A percentile compares a stretch with the other conserved stretches of the same genome.
These are phyloP conservation scores for Plebejus melissa DNA, from an alignment of 2,888 invertebrate species.

Conservation along the genomic window DNA sequence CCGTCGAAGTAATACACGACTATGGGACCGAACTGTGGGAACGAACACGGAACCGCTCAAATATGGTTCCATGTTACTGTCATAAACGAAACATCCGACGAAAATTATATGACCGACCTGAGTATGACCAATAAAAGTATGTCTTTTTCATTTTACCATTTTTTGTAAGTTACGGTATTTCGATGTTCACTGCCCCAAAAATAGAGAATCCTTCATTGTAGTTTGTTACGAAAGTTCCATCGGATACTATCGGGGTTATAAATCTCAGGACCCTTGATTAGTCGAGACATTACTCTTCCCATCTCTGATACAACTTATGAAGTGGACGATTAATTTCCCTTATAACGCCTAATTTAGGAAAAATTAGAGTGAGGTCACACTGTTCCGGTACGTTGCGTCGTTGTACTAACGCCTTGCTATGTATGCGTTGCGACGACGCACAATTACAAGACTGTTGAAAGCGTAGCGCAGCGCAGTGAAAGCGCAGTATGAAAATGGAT, in stretches of 20 bases:
- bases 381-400: neutral
- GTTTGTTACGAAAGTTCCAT: neutral
- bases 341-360: slow-evolving; percentile 1
- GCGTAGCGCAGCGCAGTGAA: no score
- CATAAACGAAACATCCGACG: no score
- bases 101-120: no score
- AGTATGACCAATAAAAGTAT: no score
- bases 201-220: neutral
- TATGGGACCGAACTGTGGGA: no score
- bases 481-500: no score
- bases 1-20: no score
- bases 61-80: no score
- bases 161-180: neutral
- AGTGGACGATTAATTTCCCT: slow-evolving; percentile 14
- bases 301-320: slow-evolving; percentile 2
- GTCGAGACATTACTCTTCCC: neutral
- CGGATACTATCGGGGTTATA: neutral
- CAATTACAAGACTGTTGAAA: no score
- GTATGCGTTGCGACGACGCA: no score
- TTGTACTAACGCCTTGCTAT: neutral
- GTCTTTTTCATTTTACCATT: no score
- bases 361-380: neutral
- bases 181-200: neutral
- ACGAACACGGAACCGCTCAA: no score
- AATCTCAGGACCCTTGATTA: slow-evolving; percentile 12